A percentile compares a stretch with the other conserved stretches of the same genome.
phyloP scores from a whole-genome alignment of 2,797 vertebrate species.

The Cirrhinus molitorella region DNA sequence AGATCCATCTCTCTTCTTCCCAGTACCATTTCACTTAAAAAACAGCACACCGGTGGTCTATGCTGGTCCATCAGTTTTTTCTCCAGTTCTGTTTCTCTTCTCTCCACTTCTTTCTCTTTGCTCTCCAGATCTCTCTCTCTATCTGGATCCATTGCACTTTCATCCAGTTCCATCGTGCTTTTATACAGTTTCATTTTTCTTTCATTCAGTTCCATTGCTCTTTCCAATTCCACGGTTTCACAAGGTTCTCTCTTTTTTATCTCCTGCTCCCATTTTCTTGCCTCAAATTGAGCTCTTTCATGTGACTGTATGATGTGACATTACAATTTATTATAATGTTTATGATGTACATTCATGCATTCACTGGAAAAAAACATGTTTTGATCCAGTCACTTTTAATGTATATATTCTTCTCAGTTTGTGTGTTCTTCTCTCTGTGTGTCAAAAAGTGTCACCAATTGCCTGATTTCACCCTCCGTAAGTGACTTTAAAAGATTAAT shows the following conservation, averaged over 20 bases:
- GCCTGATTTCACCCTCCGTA: no score
- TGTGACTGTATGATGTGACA: no score
- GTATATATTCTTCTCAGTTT: no score
- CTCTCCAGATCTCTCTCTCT: neutral
- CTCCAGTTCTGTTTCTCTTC: neutral
- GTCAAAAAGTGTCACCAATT: no score
- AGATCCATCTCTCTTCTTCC: neutral
- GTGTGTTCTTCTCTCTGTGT: no score
- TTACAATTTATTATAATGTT: no score
- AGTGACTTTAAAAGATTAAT: neutral
- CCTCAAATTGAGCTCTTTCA: no score
- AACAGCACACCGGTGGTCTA: neutral
- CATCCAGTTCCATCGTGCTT: neutral
- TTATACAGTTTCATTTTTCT: neutral
- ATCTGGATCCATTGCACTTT: neutral
- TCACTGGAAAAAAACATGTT: no score
- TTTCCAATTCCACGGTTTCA: neutral
- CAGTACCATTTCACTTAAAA: neutral
- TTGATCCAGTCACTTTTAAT: no score
- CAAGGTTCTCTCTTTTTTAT: neutral
- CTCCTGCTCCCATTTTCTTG: no score
- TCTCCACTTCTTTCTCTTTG: neutral
- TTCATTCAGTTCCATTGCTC: neutral
- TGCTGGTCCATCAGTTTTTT: neutral
- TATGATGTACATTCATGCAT: no score